phyloP scores from a whole-genome alignment of 2,888 invertebrate genomes.

The Dasysyrphus albostriatus region DNA sequence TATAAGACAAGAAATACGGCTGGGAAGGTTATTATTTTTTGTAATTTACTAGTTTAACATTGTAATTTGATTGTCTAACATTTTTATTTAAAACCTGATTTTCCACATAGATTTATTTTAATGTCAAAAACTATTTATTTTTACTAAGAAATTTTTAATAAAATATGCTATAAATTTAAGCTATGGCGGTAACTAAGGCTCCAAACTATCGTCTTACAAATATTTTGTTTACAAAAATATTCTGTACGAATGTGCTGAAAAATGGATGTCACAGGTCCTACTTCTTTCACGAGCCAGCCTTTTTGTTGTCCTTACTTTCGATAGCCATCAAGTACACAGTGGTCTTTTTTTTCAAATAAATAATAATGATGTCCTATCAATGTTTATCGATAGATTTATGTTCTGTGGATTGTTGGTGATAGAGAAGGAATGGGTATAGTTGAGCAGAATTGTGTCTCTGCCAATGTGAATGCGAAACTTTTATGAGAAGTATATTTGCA shows the following conservation, averaged over 20 bases:
- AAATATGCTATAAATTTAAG: not conserved
- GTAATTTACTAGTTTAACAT: no score
- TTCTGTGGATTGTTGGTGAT: slow-evolving; percentile 36
- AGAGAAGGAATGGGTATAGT: not conserved
- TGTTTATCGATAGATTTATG: slow-evolving; percentile 71
- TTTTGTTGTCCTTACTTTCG: slow-evolving; percentile 57
- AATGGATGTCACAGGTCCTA: slow-evolving; percentile 40
- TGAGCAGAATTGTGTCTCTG: slow-evolving; percentile 24
- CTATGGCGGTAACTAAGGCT: not conserved
- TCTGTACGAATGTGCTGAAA: not conserved
- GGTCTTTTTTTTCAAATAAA: slow-evolving; percentile 53
- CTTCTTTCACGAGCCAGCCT: slow-evolving; percentile 46
- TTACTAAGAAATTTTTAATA: no score
- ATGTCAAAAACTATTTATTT: no score
- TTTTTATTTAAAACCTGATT: no score
- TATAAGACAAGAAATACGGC: no score
- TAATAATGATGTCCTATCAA: slow-evolving; percentile 74
- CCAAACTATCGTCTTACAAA: not conserved
- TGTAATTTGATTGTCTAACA: no score
- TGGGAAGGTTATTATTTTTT: no score
- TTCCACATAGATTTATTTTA: no score
- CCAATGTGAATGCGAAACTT: slow-evolving; percentile 56
- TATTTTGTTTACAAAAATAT: slow-evolving; percentile 24
- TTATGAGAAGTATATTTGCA: slow-evolving; percentile 64
- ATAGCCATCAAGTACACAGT: slow-evolving; percentile 27